Evolutionary conservation across 2,888 invertebrate genomes (phyloP).

Genomic region (Chirona hameri): DNA sequence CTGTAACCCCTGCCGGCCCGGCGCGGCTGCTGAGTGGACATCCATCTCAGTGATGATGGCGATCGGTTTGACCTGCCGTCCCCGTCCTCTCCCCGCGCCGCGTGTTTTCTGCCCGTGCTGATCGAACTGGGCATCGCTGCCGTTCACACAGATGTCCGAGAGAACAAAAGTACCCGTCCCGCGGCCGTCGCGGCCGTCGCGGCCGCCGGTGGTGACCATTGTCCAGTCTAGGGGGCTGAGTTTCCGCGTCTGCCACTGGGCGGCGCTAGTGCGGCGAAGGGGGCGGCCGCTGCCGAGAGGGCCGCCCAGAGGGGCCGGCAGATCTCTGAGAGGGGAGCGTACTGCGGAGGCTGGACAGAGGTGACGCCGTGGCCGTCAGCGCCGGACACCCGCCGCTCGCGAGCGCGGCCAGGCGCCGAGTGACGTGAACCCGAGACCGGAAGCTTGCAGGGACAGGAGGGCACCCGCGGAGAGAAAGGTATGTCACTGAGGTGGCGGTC

Average conservation of each 20-base stretch:
- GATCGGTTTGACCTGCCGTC: too few species aligned
- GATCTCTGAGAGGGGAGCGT: not conserved
- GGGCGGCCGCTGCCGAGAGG: not conserved
- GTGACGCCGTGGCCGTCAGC: not conserved
- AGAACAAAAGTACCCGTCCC: not conserved
- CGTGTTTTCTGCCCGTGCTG: too few species aligned
- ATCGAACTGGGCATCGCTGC: not conserved
- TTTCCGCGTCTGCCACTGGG: not conserved
- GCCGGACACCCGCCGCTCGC: not conserved
- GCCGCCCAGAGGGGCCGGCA: not conserved
- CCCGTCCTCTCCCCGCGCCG: too few species aligned
- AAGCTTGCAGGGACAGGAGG: too few species aligned
- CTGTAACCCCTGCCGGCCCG: too few species aligned
- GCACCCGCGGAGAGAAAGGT: too few species aligned
- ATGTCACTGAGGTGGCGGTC: too few species aligned
- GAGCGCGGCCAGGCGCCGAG: too few species aligned
- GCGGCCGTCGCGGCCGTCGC: not conserved
- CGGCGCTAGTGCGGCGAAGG: not conserved
- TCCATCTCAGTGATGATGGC: too few species aligned
- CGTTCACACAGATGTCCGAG: not conserved
- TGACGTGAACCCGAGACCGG: too few species aligned
- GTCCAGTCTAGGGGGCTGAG: slow-evolving; percentile 13
- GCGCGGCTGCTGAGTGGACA: too few species aligned
- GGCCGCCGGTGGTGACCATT: not conserved
- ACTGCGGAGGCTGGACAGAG: slow-evolving; percentile 8